A percentile compares a stretch with the other conserved stretches of the same genome.
These are phyloP conservation scores for Synanthedon vespiformis DNA, from an alignment of 2,888 invertebrate genomes.

Conservation along the genomic window DNA sequence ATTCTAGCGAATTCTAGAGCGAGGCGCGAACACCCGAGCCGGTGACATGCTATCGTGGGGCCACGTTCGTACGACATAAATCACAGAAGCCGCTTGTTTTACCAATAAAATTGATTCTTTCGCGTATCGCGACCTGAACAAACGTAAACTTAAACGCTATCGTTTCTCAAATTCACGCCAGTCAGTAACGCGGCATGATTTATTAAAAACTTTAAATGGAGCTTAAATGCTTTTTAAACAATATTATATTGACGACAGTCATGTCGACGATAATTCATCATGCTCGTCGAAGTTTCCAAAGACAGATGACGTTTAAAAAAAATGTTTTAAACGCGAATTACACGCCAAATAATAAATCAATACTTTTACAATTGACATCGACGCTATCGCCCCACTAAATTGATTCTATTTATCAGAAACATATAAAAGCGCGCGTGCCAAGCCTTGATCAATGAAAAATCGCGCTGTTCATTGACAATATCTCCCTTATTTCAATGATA, in stretches of 20 bases:
- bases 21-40: conserved; percentile 47
- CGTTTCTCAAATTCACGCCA: conserved; percentile 4
- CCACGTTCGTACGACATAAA: conserved; percentile 60
- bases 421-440: conserved; percentile 48
- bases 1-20: conserved; percentile 57
- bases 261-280: conserved; percentile 24
- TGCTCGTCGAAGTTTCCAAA: conserved; percentile 28
- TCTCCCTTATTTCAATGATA: conserved; percentile 51
- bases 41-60: conserved; percentile 56
- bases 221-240: not conserved
- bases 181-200: not conserved
- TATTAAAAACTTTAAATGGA: not conserved
- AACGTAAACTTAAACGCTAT: conserved; percentile 21
- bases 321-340: conserved; percentile 41
- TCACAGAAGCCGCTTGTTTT: conserved; percentile 59
- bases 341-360: conserved; percentile 56
- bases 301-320: conserved; percentile 23
- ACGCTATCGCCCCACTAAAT: conserved; percentile 48
- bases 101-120: conserved; percentile 66
- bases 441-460: conserved; percentile 49
- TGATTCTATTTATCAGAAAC: conserved; percentile 50
- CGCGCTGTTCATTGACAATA: conserved; percentile 37
- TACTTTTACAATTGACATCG: conserved; percentile 39
- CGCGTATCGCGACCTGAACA: conserved; percentile 31
- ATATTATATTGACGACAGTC: not conserved